These are phyloP conservation scores for Rhodinocichla rosea DNA, from an alignment of 2,113 vertebrate genomes.

Conservation along the genomic window DNA sequence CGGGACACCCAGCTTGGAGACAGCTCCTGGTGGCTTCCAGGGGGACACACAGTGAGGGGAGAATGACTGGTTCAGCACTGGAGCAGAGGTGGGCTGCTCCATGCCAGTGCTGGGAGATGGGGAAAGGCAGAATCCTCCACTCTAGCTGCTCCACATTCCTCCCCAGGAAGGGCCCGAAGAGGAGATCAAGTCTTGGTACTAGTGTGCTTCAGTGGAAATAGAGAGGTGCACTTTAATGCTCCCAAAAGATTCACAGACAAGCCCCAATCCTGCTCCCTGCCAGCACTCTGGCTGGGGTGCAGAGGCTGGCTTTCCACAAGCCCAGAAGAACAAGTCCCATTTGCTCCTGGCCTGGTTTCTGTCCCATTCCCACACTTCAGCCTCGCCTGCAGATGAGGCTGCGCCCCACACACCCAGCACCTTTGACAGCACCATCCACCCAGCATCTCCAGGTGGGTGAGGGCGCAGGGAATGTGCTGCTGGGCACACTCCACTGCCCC, in stretches of 20 bases:
- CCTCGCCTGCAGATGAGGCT: not conserved
- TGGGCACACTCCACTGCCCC: not conserved
- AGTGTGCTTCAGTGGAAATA: not conserved
- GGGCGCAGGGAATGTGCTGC: not conserved
- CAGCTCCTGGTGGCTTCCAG: not conserved
- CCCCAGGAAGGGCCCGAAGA: not conserved
- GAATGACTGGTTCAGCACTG: not conserved
- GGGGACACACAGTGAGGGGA: fast-evolving
- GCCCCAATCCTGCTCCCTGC: not conserved
- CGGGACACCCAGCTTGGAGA: not conserved
- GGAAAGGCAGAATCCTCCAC: not conserved
- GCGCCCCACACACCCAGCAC: not conserved
- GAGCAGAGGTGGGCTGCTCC: not conserved
- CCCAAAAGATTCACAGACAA: not conserved
- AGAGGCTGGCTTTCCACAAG: not conserved
- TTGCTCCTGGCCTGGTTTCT: not conserved
- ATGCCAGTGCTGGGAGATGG: not conserved
- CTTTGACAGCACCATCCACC: not conserved
- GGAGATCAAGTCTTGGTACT: not conserved
- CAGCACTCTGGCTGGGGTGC: fast-evolving
- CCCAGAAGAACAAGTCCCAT: not conserved
- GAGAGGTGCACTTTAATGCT: conserved; percentile 36
- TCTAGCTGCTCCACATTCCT: not conserved
- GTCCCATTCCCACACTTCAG: not conserved
- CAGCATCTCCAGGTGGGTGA: not conserved